phyloP scores from a whole-genome alignment of 2,888 invertebrate genomes.

The Acholoe squamosa region DNA sequence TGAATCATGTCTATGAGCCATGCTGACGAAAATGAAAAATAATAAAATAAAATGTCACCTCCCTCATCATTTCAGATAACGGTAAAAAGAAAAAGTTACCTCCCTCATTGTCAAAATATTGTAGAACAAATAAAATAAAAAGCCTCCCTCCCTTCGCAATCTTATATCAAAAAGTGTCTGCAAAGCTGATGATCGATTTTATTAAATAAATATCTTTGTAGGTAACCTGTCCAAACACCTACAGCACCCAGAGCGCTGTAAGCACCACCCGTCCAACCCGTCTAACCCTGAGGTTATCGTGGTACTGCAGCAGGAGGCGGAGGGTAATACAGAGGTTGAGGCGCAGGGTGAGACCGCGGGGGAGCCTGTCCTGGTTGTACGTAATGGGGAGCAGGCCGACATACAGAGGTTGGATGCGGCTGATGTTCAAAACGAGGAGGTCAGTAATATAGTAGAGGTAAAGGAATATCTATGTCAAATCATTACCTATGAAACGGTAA shows the following conservation, averaged over 20 bases:
- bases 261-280: neutral
- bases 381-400: neutral
- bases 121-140: too few species aligned
- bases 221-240: conserved; percentile 53
- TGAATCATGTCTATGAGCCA: too few species aligned
- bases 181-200: too few species aligned
- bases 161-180: too few species aligned
- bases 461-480: neutral
- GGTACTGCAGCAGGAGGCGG: neutral
- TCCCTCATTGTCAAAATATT: too few species aligned
- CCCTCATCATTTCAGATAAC: too few species aligned
- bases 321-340: neutral
- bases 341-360: neutral
- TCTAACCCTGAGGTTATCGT: conserved; percentile 30
- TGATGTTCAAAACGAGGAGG: neutral
- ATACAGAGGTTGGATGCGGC: neutral
- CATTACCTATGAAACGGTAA: neutral
- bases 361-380: neutral
- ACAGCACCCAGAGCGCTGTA: conserved; percentile 38
- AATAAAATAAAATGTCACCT: too few species aligned
- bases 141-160: too few species aligned
- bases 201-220: too few species aligned
- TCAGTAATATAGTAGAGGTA: neutral
- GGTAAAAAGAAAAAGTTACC: too few species aligned
- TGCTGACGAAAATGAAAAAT: too few species aligned